Base-by-base conservation (phyloP, 1,140 invertebrate species). In the Anadara kagoshimensis region DNA sequence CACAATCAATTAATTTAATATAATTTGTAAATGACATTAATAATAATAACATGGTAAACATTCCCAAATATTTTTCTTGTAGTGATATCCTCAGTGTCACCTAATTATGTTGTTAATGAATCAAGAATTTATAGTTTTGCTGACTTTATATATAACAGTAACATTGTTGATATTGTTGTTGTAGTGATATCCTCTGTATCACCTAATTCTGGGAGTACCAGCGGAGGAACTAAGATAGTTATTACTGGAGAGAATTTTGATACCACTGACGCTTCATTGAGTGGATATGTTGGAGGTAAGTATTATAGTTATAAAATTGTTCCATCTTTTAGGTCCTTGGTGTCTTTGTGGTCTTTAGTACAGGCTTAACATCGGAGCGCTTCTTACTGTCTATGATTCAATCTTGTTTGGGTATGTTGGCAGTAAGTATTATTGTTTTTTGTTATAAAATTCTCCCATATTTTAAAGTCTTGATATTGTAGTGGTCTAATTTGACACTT, bases 141-240 rank as follows among this genome's bases (percentile, higher is more conserved):
- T n/a, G n/a, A n/a, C n/a, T n/a, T n/a, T n/a, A n/a, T n/a, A n/a
- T n/a, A n/a, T n/a, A n/a, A n/a, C n/a, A n/a, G n/a, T n/a, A n/a
- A n/a, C 3, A 18, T 62, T 24, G 14, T 24, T 18, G 12, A 26
- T 26, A 24, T 64, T 26, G 12, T 29, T 61, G 41, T 20, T 12
- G 26, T 47, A 56, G 57, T 51, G 12, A 47, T 70, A 12, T 22
- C 45, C 1, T 51, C 67, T 22, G 49, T 75, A 10, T 51, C 61
- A 7, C 78, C 78, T 36, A 20, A 18, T n/a, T 14, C 1, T 18
- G 77, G 77, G 26, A 73, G 77, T 53, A 58, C 53, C 2, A 54
- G 73, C 26, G 77, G 77, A 18, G 77, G 77, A 5, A 75, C 77
- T 7, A 7, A 54, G n/a, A 12, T 78, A 12, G 73, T 73, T 20